phyloP scores from a whole-genome alignment of 2,113 vertebrate species.

The Himantopus leucocephalus region DNA sequence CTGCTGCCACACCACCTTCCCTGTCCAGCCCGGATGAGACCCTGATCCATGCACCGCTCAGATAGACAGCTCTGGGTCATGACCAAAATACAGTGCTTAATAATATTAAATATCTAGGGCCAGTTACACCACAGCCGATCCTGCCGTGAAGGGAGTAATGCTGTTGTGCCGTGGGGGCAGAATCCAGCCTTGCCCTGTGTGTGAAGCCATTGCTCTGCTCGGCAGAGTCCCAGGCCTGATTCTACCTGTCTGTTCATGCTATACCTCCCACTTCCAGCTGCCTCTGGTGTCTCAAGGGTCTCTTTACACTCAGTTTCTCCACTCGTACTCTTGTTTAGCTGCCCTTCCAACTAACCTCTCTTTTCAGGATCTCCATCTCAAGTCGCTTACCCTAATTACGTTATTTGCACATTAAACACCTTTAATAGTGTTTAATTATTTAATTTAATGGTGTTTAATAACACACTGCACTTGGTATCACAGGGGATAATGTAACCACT shows the following conservation, averaged over 20 bases:
- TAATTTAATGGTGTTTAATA: neutral
- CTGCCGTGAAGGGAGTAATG: neutral
- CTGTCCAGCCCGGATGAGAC: fast-evolving
- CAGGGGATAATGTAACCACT: neutral
- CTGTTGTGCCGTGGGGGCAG: fast-evolving
- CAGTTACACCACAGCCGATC: neutral
- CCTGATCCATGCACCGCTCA: neutral
- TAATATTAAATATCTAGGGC: neutral
- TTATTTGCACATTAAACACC: neutral
- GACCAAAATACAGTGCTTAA: neutral
- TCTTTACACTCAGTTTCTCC: neutral
- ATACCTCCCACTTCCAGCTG: neutral
- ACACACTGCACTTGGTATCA: neutral
- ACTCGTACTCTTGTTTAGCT: neutral
- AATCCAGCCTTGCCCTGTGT: neutral
- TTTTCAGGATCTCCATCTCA: neutral
- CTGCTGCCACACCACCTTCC: neutral
- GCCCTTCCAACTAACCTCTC: neutral
- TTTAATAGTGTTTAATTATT: neutral
- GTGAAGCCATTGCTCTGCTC: neutral
- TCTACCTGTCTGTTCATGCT: neutral
- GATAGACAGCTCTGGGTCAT: neutral
- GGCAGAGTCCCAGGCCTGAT: neutral
- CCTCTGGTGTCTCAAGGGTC: neutral
- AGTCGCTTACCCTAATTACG: neutral